phyloP scores from a whole-genome alignment of 2,113 vertebrate genomes.

The zebrafish (Danio rerio) region GRCz12tu NC_133187.1:29747001-29747500 shows the following conservation, averaged over 20 bases:
- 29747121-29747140: slow-evolving; percentile 37
- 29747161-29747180: slow-evolving; percentile 5
- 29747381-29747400: too few relatives aligned
- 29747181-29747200: neutral
- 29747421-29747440: too few relatives aligned
- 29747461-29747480: too few relatives aligned
- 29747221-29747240: too few relatives aligned
- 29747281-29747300: too few relatives aligned
- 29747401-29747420: too few relatives aligned
- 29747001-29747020: slow-evolving; percentile 29
- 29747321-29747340: neutral
- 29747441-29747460: too few relatives aligned
- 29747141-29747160: slow-evolving; percentile 44
- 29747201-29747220: neutral
- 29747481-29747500: too few relatives aligned
- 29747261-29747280: neutral
- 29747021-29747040: slow-evolving; percentile 52
- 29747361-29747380: too few relatives aligned
- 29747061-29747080: slow-evolving; percentile 58
- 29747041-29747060: slow-evolving; percentile 51
- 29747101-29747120: neutral
- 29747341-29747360: too few relatives aligned
- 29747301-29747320: neutral
- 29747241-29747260: too few relatives aligned
- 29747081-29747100: slow-evolving; percentile 56